These are phyloP conservation scores for Styela plicata DNA, from an alignment of 23 tunicate genomes.

Conservation along the genomic window DNA sequence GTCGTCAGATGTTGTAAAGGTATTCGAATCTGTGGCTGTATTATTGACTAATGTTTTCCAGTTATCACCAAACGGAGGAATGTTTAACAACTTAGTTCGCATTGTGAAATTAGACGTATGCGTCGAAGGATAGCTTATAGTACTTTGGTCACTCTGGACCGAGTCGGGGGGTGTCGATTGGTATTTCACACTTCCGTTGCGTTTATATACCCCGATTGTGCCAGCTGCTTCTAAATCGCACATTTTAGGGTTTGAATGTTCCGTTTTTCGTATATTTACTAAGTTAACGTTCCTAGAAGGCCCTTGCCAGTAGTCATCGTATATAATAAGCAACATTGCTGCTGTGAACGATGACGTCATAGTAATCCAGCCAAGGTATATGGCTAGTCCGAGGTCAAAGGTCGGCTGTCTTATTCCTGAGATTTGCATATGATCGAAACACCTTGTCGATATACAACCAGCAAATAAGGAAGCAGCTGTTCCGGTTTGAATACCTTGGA, in stretches of 20 bases:
- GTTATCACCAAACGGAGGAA: neutral
- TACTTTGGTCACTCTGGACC: slow-evolving; percentile 3
- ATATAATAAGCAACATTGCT: slow-evolving; percentile 8
- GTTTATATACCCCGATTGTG: slow-evolving; percentile 10
- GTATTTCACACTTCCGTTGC: neutral
- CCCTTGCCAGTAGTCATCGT: slow-evolving; percentile 5
- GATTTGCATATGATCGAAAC: slow-evolving; percentile 18
- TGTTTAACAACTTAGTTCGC: neutral
- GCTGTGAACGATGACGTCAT: slow-evolving; percentile 19
- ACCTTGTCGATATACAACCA: slow-evolving; percentile 7
- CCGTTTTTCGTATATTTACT: slow-evolving; percentile 2
- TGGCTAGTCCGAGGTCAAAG: slow-evolving; percentile 19
- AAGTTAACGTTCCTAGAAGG: slow-evolving; percentile 5
- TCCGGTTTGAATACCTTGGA: slow-evolving; percentile 19
- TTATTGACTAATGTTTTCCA: neutral
- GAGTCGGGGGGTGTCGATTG: slow-evolving; percentile 1
- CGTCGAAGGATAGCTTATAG: slow-evolving; percentile 24
- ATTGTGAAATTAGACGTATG: neutral
- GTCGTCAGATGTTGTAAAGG: neutral
- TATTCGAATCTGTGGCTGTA: slow-evolving; percentile 4
- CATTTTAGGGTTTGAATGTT: neutral
- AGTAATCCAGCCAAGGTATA: slow-evolving; percentile 14
- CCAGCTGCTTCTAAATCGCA: slow-evolving; percentile 7
- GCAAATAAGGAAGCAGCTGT: slow-evolving; percentile 20
- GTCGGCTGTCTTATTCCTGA: neutral